Evolutionary conservation across 2,888 invertebrate species (phyloP), one percentile per base, ranked within the genome.

Genomic region (Aphelenchoides bicaudatus): DNA sequence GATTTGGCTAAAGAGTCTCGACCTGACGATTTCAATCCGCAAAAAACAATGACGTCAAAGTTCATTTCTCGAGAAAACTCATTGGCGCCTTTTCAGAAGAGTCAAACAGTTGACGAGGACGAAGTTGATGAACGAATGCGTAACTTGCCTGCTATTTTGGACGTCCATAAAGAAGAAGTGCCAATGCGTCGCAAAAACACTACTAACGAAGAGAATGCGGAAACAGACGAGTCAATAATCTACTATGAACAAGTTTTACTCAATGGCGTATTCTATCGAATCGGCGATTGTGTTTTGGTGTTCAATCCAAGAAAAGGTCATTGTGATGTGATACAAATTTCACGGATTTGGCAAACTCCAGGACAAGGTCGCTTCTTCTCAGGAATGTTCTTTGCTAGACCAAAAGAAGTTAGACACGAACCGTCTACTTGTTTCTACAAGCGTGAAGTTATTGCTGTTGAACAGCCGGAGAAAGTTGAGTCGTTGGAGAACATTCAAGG

Each of bases 161-260:
- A 65, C 46, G 38, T 65, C 8, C 63, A 53, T 16, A 52, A 66
- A 5, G 66, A 70, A 23, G 65, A 66, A 31, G 56, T 66, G 2
- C 27, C 34, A 4, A 31, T 63, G n/a, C 23, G 47, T 25, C 54
- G 58, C n/a, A 55, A 58, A 25, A 13, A 28, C 6, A 3, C 47
- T 19, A n/a, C 19, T 2, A n/a, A 51, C 6, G 16, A 16, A 6
- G 57, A 58, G 25, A 39, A 16, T 6, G 57, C 23, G 1, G 57
- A 58, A 39, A 23, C 21, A 10, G 58, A 57, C 13, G 57, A 58
- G 21, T 23, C n/a, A 27, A 80, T 79, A 19, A 87, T 87, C 79
- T 91, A 90, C 82, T 96, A 89, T 81, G 92, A 94, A 79, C 94
- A 96, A 79, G 89, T 88, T 80, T 89, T 89, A 78, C 88, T 53